phyloP scores from a whole-genome alignment of 2,888 invertebrate genomes.

The Leptarthrus brevirostris region DNA sequence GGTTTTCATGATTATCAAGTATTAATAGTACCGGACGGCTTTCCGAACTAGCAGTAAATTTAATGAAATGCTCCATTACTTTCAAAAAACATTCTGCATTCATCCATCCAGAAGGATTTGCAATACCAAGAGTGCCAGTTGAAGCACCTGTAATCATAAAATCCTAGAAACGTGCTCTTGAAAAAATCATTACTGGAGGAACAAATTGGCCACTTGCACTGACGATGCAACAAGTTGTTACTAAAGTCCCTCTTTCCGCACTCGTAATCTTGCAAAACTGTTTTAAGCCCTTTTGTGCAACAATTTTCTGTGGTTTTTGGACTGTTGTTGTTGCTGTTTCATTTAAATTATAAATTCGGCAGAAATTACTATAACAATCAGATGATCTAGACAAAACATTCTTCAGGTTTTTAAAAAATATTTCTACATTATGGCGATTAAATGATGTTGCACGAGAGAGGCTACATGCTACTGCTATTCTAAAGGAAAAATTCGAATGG shows the following conservation, averaged over 20 bases:
- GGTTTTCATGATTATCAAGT: slow-evolving; percentile 60
- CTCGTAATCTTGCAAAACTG: too few species aligned
- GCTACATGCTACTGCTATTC: too few species aligned
- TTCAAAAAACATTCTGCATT: slow-evolving; percentile 60
- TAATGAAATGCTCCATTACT: slow-evolving; percentile 62
- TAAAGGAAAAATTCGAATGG: too few species aligned
- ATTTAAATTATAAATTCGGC: slow-evolving; percentile 61
- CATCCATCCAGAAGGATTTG: slow-evolving; percentile 62
- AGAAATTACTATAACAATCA: slow-evolving; percentile 56
- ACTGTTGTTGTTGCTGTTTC: slow-evolving; percentile 62
- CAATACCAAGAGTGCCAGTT: slow-evolving; percentile 61
- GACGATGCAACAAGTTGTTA: slow-evolving; percentile 56
- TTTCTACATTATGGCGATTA: too few species aligned
- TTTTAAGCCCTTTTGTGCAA: too few species aligned
- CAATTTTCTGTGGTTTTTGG: slow-evolving; percentile 59
- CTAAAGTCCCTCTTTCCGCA: slow-evolving; percentile 40
- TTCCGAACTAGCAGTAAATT: too few species aligned
- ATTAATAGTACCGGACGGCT: slow-evolving; percentile 59
- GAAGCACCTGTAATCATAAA: slow-evolving; percentile 60
- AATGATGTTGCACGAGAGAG: too few species aligned
- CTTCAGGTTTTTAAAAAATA: too few species aligned
- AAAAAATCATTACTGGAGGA: too few species aligned
- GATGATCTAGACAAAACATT: too few species aligned
- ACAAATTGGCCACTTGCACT: slow-evolving; percentile 55
- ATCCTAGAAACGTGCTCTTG: too few species aligned